Percentiles rank a stretch among this genome's conserved stretches.
These are phyloP conservation scores for Micrasema longulum DNA, from an alignment of 1,140 invertebrate species.

Conservation along the genomic window DNA sequence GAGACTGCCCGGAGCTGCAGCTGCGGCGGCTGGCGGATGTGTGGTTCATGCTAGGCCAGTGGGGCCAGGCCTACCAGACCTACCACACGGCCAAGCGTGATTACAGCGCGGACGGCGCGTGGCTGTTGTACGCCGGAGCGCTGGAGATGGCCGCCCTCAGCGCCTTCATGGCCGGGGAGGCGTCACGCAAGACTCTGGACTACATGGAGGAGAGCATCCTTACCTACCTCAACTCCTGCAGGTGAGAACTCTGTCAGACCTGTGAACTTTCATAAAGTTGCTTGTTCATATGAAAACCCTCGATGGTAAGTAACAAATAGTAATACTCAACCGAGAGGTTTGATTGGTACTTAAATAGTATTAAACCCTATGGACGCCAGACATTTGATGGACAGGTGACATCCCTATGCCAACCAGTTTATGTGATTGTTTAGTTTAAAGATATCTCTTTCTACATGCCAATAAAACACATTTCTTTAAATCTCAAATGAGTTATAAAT, in stretches of 20 bases:
- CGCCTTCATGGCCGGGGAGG: conserved; percentile 89
- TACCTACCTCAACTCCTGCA: conserved; percentile 90
- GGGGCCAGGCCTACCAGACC: conserved; percentile 89
- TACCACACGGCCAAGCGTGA: conserved; percentile 97
- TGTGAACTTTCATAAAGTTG: too few relatives aligned
- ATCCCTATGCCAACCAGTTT: too few relatives aligned
- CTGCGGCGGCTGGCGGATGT: conserved; percentile 92
- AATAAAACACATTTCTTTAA: too few relatives aligned
- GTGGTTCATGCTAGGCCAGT: conserved; percentile 96
- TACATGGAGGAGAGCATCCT: conserved; percentile 95
- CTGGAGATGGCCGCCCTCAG: conserved; percentile 95
- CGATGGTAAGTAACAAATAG: too few relatives aligned
- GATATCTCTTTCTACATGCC: too few relatives aligned
- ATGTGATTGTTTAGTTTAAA: too few relatives aligned
- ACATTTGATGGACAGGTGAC: too few relatives aligned
- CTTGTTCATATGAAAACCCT: too few relatives aligned
- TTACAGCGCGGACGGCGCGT: conserved; percentile 95
- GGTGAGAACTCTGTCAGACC: conserved; percentile 69
- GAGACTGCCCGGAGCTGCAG: conserved; percentile 93
- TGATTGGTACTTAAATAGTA: too few relatives aligned
- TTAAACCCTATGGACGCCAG: too few relatives aligned
- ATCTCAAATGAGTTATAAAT: too few relatives aligned
- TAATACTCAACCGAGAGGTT: too few relatives aligned
- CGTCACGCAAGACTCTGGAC: conserved; percentile 81
- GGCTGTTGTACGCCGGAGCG: conserved; percentile 96